phyloP scores from a whole-genome alignment of 2,113 vertebrate species.

The Lamprotornis superbus region DNA sequence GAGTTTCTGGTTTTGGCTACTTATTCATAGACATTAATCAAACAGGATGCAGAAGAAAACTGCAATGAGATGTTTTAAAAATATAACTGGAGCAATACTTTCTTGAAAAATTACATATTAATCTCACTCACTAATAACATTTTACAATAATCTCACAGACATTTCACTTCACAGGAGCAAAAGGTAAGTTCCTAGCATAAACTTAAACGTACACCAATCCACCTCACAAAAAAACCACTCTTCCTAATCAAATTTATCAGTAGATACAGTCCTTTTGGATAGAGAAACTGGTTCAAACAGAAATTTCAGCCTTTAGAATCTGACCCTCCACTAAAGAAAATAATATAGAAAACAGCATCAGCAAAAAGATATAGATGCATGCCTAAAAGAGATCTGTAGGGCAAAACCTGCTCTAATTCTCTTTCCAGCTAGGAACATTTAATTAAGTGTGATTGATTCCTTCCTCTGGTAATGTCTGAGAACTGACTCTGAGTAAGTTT shows the following conservation, averaged over 20 bases:
- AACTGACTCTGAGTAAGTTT: not conserved
- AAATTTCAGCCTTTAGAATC: not conserved
- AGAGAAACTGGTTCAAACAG: not conserved
- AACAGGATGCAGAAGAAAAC: not conserved
- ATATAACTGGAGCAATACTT: not conserved
- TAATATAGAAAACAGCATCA: not conserved
- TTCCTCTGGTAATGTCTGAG: not conserved
- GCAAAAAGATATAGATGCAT: not conserved
- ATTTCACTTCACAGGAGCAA: not conserved
- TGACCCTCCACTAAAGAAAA: not conserved
- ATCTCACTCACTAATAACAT: not conserved
- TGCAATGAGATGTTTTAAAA: not conserved
- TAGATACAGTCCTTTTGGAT: not conserved
- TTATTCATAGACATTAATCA: not conserved
- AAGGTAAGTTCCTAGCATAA: not conserved
- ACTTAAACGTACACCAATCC: not conserved
- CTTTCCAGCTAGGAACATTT: not conserved
- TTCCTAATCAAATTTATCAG: fast-evolving
- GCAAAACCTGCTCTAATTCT: not conserved
- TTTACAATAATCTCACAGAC: not conserved
- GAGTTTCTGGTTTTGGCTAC: not conserved
- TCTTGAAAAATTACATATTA: not conserved
- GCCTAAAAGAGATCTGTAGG: not conserved
- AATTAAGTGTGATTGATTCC: not conserved
- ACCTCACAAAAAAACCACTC: not conserved